These are phyloP conservation scores for Harmothoe impar DNA, from an alignment of 2,888 invertebrate genomes.

Conservation along the genomic window DNA sequence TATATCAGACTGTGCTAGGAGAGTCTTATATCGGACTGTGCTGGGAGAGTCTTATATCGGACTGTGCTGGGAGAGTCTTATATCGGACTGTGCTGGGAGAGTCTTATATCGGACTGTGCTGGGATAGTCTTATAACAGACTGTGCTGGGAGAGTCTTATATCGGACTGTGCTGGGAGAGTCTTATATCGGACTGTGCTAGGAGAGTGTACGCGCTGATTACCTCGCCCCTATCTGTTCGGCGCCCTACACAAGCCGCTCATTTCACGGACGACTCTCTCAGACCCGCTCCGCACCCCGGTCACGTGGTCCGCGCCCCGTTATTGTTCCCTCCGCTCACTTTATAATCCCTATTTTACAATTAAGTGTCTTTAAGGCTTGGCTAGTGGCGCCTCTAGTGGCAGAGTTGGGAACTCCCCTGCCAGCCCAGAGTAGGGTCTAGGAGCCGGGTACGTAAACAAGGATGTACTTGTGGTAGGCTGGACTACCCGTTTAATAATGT, in stretches of 20 bases:
- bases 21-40: no score
- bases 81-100: no score
- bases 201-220: no score
- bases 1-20: no score
- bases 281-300: slow-evolving; percentile 17
- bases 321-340: slow-evolving; percentile 48
- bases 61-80: no score
- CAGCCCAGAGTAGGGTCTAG: not conserved
- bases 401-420: not conserved
- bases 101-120: no score
- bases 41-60: no score
- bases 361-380: slow-evolving; percentile 38
- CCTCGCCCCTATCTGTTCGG: not conserved
- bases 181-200: no score
- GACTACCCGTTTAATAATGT: no score
- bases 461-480: not conserved
- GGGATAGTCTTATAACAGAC: no score
- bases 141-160: no score
- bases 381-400: not conserved
- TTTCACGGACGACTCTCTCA: not conserved
- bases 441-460: not conserved
- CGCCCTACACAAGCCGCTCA: not conserved
- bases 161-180: no score
- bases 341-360: slow-evolving; percentile 56
- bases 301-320: not conserved